Percentiles rank a stretch among this genome's conserved stretches.
Conservation (phyloP, 2,888 invertebrate genomes). For the Eupithecia centaureata region DNA sequence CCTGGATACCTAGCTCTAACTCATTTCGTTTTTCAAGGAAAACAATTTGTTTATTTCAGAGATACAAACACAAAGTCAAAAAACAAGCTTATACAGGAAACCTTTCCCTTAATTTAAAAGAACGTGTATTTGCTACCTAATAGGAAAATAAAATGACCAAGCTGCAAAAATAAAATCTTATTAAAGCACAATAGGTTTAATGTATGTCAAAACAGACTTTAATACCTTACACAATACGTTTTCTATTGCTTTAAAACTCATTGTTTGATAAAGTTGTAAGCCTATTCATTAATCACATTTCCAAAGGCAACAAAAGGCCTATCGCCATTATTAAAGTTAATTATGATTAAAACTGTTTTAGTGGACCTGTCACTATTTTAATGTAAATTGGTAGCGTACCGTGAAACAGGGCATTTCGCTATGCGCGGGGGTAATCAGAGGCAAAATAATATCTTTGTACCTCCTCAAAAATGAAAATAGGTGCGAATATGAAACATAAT, state of each 20-base stretch:
- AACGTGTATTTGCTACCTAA: too few relatives aligned
- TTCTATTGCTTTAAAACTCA: not conserved
- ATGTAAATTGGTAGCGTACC: not conserved
- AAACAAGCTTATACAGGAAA: too few relatives aligned
- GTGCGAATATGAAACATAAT: too few relatives aligned
- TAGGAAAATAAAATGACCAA: not conserved
- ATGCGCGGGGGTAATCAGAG: too few relatives aligned
- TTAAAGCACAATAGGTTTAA: not conserved
- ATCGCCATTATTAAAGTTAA: not conserved
- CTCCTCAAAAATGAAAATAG: too few relatives aligned
- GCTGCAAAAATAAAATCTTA: not conserved
- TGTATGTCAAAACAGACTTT: not conserved
- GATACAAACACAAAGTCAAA: too few relatives aligned
- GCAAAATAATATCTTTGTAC: too few relatives aligned
- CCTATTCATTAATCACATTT: constrained; percentile 15
- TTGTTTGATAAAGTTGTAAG: constrained; percentile 12
- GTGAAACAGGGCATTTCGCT: not conserved
- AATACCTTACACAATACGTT: constrained; percentile 1
- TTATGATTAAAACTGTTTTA: constrained; percentile 10
- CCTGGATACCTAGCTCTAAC: too few relatives aligned
- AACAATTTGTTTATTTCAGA: too few relatives aligned
- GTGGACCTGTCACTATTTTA: constrained; percentile 7
- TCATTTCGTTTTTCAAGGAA: too few relatives aligned
- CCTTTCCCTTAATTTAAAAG: too few relatives aligned
- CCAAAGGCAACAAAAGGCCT: constrained; percentile 7